phyloP scores from a whole-genome alignment of 2,113 vertebrate genomes.

The Bombycilla garrulus region DNA sequence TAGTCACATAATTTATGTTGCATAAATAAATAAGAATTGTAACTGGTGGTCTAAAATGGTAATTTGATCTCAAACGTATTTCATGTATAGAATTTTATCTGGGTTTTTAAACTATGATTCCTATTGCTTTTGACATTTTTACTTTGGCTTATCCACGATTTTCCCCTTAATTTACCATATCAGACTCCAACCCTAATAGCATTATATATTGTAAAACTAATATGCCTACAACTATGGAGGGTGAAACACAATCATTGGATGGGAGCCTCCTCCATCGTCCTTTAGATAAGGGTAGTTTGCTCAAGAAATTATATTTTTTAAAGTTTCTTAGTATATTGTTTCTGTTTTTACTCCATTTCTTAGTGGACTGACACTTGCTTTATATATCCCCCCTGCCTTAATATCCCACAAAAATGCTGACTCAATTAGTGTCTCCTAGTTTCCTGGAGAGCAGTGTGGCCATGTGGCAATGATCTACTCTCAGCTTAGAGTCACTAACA shows the following conservation, averaged over 20 bases:
- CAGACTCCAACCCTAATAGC: background rate
- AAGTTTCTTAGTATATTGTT: background rate
- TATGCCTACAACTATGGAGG: background rate
- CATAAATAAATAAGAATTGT: background rate
- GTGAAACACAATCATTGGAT: background rate
- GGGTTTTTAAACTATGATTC: background rate
- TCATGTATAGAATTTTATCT: background rate
- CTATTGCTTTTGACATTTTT: conserved; percentile 16
- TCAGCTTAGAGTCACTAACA: conserved; percentile 5
- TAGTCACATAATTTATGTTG: background rate
- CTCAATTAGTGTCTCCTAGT: background rate
- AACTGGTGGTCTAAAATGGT: background rate
- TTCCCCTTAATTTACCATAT: conserved; percentile 3
- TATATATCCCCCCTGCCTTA: background rate
- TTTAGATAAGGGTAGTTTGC: background rate
- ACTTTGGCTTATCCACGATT: background rate
- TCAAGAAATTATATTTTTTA: background rate
- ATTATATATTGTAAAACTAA: background rate
- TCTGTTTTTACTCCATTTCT: background rate
- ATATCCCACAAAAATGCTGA: background rate
- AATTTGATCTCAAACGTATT: background rate
- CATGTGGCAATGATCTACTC: background rate
- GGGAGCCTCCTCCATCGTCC: background rate
- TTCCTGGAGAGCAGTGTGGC: background rate
- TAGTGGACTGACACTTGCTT: background rate